These are phyloP conservation scores for Aphelenchoides avenae DNA, from an alignment of 1,140 invertebrate genomes.

Conservation along the genomic window DNA sequence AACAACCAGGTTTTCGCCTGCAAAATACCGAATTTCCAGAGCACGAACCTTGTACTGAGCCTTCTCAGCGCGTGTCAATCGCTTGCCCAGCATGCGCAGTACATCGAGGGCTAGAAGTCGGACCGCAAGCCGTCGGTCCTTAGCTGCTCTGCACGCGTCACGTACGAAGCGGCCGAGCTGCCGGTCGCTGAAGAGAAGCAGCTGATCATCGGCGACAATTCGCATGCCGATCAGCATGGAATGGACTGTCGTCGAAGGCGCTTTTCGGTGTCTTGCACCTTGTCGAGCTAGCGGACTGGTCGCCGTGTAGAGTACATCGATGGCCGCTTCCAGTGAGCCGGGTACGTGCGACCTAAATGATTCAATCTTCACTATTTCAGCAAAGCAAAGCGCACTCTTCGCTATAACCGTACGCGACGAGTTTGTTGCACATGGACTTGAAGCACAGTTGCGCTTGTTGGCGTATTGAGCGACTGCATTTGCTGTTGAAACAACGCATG, in stretches of 20 bases:
- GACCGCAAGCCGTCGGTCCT: constrained; percentile 9
- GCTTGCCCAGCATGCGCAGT: constrained; percentile 17
- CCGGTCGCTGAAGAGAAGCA: constrained; percentile 20
- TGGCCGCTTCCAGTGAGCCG: too few species aligned
- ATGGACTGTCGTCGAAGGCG: too few species aligned
- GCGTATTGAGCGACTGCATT: constrained; percentile 9
- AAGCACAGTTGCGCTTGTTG: constrained; percentile 11
- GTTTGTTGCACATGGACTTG: not conserved
- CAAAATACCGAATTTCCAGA: too few species aligned
- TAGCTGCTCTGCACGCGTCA: constrained; percentile 3
- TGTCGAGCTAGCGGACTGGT: too few species aligned
- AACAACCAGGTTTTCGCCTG: too few species aligned
- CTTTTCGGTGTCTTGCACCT: too few species aligned
- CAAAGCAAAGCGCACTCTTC: constrained; percentile 17
- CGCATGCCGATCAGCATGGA: constrained; percentile 27
- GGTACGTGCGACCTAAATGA: too few species aligned
- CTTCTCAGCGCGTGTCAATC: constrained; percentile 19
- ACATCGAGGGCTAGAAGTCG: constrained; percentile 25
- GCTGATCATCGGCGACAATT: constrained; percentile 29
- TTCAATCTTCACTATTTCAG: too few species aligned
- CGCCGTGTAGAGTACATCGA: too few species aligned
- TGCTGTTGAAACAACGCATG: constrained; percentile 12
- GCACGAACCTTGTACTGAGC: constrained; percentile 23
- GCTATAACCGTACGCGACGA: not conserved
- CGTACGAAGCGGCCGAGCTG: constrained; percentile 14